Conservation (phyloP, 2,888 invertebrate genomes). For the Leptura quadrifasciata region DNA sequence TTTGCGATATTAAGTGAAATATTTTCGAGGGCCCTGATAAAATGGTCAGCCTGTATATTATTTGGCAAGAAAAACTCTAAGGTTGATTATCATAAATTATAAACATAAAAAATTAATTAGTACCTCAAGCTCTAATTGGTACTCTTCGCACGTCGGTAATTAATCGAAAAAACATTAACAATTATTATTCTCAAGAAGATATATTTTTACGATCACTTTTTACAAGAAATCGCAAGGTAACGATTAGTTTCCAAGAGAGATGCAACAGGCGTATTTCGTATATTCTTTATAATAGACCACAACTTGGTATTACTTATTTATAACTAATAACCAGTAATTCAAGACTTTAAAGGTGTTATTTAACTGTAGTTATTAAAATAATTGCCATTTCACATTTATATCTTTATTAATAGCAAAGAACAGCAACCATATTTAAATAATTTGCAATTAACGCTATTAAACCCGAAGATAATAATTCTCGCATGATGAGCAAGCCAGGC, state of each 20-base stretch:
- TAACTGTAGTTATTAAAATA: background rate
- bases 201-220: background rate
- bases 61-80: too few species aligned
- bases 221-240: background rate
- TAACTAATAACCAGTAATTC: background rate
- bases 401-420: background rate
- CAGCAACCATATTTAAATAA: background rate
- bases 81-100: too few species aligned
- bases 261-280: background rate
- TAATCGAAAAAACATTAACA: background rate
- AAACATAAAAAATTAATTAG: background rate
- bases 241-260: background rate
- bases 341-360: constrained; percentile 1
- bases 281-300: background rate
- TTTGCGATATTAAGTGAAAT: too few species aligned
- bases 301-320: background rate
- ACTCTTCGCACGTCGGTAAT: background rate
- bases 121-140: background rate
- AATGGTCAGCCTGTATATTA: too few species aligned
- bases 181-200: background rate
- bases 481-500: background rate
- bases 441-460: constrained; percentile 15
- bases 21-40: too few species aligned
- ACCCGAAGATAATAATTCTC: background rate
- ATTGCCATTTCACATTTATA: background rate